Evolutionary conservation across 2,113 vertebrate species (phyloP).

Genomic region (Syrrhaptes paradoxus): DNA sequence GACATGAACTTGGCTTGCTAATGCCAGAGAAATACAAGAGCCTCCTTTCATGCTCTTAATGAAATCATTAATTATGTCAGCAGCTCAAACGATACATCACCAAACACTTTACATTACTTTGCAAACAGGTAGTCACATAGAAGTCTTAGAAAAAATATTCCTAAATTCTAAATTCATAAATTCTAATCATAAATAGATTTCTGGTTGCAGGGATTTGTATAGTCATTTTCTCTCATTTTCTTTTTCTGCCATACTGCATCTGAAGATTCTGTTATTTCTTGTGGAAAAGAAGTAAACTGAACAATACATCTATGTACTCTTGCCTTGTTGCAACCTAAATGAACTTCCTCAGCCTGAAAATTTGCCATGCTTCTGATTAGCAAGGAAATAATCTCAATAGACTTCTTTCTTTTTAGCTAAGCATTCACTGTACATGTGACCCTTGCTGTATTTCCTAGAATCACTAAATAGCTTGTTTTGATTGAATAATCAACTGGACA

Average conservation of each 20-base stretch:
- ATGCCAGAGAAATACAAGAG: conserved; percentile 69
- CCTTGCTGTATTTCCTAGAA: conserved; percentile 27
- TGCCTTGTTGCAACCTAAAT: conserved; percentile 34
- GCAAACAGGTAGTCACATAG: conserved; percentile 38
- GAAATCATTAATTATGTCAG: conserved; percentile 79
- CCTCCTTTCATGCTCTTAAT: conserved; percentile 72
- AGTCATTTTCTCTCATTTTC: background rate
- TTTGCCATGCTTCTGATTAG: conserved; percentile 29
- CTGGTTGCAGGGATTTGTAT: background rate
- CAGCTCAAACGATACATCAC: conserved; percentile 64
- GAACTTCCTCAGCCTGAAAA: conserved; percentile 52
- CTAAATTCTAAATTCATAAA: background rate
- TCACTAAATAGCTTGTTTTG: conserved; percentile 10
- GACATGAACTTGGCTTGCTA: conserved; percentile 64
- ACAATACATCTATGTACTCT: background rate
- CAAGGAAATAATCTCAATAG: conserved; percentile 48
- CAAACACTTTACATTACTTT: conserved; percentile 69
- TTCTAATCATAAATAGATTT: background rate
- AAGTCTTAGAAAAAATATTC: conserved; percentile 40
- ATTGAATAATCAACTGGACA: conserved; percentile 19
- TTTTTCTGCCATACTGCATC: background rate
- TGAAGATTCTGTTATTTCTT: background rate
- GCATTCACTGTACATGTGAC: conserved; percentile 23
- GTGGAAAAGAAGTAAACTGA: conserved; percentile 15
- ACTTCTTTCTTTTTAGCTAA: conserved; percentile 34